A percentile compares a stretch with the other conserved stretches of the same genome.
These are phyloP conservation scores for Astur gentilis DNA, from an alignment of 2,113 vertebrate genomes.

Conservation along the genomic window DNA sequence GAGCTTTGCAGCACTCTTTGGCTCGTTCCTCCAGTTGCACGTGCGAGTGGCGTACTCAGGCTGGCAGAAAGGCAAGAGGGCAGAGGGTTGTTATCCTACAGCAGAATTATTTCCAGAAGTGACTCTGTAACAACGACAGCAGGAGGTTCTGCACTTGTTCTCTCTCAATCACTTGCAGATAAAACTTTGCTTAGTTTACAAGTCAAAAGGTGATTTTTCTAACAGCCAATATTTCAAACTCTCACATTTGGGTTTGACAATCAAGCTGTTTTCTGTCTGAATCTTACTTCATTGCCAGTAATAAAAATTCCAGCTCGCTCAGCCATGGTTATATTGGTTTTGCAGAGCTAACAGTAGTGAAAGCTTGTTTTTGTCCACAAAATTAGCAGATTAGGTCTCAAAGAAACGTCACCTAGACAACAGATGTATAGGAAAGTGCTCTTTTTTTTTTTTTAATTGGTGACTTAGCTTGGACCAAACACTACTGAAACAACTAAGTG, in stretches of 20 bases:
- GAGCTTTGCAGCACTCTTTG: not conserved
- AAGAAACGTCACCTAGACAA: not conserved
- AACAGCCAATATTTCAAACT: constrained; percentile 20
- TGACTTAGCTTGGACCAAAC: not conserved
- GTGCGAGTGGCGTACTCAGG: accelerated
- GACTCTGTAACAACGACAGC: not conserved
- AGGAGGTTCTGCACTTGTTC: not conserved
- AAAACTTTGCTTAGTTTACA: constrained; percentile 11
- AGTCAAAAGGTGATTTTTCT: constrained; percentile 40
- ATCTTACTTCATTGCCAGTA: constrained; percentile 43
- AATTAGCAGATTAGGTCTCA: not conserved
- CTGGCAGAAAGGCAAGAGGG: not conserved
- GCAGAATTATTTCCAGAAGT: not conserved
- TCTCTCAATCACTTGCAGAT: not conserved
- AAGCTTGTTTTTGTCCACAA: constrained; percentile 23
- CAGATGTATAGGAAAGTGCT: not conserved
- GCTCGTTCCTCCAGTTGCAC: not conserved
- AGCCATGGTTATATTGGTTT: constrained; percentile 29
- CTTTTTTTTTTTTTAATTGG: not conserved
- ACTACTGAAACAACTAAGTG: not conserved
- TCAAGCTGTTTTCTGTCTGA: constrained; percentile 45
- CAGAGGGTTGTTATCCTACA: not conserved
- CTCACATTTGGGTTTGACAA: constrained; percentile 3
- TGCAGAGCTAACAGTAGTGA: constrained; percentile 41
- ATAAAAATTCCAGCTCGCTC: constrained; percentile 53